These are phyloP conservation scores for Labia minor DNA, from an alignment of 2,888 invertebrate genomes.

Conservation along the genomic window DNA sequence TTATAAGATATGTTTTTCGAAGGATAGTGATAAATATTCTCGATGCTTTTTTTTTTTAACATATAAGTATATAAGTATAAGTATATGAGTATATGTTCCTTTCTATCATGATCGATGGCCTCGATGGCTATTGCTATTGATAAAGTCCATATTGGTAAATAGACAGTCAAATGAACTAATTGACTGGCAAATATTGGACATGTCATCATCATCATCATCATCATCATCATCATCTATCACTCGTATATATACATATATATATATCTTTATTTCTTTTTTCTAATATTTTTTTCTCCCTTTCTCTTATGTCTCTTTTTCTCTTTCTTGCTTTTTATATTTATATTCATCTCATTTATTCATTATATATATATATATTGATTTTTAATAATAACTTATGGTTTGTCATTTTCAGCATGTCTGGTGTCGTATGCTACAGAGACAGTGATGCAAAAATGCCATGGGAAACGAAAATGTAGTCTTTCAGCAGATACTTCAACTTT, in stretches of 20 bases:
- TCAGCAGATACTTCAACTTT: slow-evolving; percentile 73
- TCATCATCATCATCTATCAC: background rate
- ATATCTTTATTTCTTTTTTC: background rate
- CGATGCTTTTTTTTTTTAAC: too few species aligned
- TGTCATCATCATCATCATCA: background rate
- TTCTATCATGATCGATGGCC: background rate
- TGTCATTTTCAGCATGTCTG: slow-evolving; percentile 73
- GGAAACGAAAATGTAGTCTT: slow-evolving; percentile 65
- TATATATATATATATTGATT: too few species aligned
- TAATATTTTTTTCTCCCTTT: background rate
- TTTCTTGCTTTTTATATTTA: too few species aligned
- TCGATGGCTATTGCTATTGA: background rate
- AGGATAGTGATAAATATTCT: too few species aligned
- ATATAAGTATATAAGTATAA: too few species aligned
- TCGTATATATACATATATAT: background rate
- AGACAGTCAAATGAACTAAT: background rate
- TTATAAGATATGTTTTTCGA: too few species aligned
- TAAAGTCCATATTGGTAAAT: background rate
- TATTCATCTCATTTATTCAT: too few species aligned
- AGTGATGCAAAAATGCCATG: slow-evolving; percentile 77
- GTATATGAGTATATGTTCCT: too few species aligned
- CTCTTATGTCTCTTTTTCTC: background rate
- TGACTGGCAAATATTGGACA: background rate
- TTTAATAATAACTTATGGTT: slow-evolving; percentile 17
- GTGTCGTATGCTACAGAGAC: slow-evolving; percentile 84